Percentiles rank a stretch among this genome's conserved stretches.
phyloP scores from a whole-genome alignment of 1,140 invertebrate genomes.

The Formica exsecta region DNA sequence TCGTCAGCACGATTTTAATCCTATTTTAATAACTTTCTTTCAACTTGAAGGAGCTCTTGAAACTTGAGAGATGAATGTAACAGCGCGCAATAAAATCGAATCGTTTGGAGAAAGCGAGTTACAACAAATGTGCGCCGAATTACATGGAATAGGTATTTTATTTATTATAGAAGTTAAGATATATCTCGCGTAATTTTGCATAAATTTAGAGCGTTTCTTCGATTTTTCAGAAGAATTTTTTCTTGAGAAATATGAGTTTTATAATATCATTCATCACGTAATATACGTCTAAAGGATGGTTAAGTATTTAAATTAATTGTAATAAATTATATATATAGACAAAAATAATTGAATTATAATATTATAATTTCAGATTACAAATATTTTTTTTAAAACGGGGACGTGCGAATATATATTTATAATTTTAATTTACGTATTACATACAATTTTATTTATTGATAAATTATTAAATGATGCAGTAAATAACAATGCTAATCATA shows the following conservation, averaged over 20 bases:
- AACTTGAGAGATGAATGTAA: constrained; percentile 14
- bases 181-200: not conserved
- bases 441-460: constrained; percentile 7
- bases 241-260: constrained; percentile 7
- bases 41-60: not conserved
- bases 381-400: not conserved
- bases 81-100: not conserved
- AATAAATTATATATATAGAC: not conserved
- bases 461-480: not conserved
- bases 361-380: not conserved
- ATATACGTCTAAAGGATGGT: not conserved
- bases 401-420: not conserved
- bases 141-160: not conserved
- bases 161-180: constrained; percentile 23
- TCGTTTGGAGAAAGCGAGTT: not conserved
- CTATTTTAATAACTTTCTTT: constrained; percentile 8
- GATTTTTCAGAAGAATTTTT: not conserved
- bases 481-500: not conserved
- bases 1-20: not conserved
- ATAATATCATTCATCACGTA: not conserved
- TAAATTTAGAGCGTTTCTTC: not conserved
- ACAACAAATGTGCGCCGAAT: constrained; percentile 26
- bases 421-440: not conserved
- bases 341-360: not conserved
- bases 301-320: constrained; percentile 23